These are phyloP conservation scores for Caenorhabditis zanzibari DNA, from an alignment of 2,888 invertebrate species.

Conservation along the genomic window DNA sequence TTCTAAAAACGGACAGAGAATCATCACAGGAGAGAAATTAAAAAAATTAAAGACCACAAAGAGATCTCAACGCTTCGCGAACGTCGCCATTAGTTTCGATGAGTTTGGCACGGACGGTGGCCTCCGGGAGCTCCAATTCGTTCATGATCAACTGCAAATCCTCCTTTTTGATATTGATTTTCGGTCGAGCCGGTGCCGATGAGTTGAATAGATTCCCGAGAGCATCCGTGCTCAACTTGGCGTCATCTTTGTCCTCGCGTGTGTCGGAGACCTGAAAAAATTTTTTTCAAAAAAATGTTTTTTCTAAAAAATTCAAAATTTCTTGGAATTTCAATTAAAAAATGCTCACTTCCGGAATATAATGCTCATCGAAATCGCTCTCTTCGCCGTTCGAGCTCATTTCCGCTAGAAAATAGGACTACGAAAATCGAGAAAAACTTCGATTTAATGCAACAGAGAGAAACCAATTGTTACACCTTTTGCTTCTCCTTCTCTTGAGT, in stretches of 20 bases:
- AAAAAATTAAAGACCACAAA: slow-evolving; percentile 46
- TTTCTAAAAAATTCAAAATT: neutral
- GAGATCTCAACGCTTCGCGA: slow-evolving; percentile 57
- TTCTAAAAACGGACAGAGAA: slow-evolving; percentile 7
- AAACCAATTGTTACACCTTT: slow-evolving; percentile 45
- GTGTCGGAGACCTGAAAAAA: slow-evolving; percentile 69
- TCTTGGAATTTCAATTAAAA: neutral
- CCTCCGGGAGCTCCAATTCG: slow-evolving; percentile 72
- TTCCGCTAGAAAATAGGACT: slow-evolving; percentile 2
- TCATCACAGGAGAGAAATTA: neutral
- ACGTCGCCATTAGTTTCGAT: slow-evolving; percentile 71
- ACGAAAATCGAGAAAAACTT: slow-evolving; percentile 28
- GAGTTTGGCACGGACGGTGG: slow-evolving; percentile 65
- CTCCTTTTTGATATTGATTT: slow-evolving; percentile 74
- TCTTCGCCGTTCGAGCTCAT: slow-evolving; percentile 47
- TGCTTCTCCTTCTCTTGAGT: neutral
- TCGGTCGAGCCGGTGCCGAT: slow-evolving; percentile 48
- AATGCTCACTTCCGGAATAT: slow-evolving; percentile 56
- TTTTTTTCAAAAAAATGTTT: neutral
- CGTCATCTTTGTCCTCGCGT: slow-evolving; percentile 72
- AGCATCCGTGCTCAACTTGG: slow-evolving; percentile 66
- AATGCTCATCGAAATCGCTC: slow-evolving; percentile 63
- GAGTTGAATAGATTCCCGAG: slow-evolving; percentile 67
- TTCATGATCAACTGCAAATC: slow-evolving; percentile 75
- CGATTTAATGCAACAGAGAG: neutral